Evolutionary conservation across 2,888 invertebrate species (phyloP), one percentile per base, ranked within the genome.

Genomic region (Deroplatys truncata): DNA sequence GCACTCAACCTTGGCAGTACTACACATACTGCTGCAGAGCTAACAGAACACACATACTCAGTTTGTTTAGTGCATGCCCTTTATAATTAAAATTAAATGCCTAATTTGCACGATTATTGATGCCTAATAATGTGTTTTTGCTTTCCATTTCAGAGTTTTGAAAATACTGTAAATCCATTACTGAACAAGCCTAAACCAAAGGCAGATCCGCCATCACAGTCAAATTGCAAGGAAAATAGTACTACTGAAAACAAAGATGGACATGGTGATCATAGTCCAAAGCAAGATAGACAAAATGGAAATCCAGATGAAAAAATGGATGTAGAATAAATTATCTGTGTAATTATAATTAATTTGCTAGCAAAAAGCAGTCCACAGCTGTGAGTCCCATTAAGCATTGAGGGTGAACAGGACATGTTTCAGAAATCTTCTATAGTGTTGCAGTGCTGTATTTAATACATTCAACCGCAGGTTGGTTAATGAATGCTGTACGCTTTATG

Each of bases 181-280:
- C 94, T 99, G 91, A 98, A 97, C 93, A 98, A 98, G 93, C 97
- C 98, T 88, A 98, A 98, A 93, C 98, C 99, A 13, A 98, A 98
- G 93, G 95, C 95, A 28, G 95, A 95, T 84, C 94, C 95, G 2
- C 95, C 95, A 86, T 95, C 95, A 84, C 94, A 95, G 92, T 91
- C 92, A 88, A 93, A 93, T 90, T 94, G 94, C 16, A 93, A 94
- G 90, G 91, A 92, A 84, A 90, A 91, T 31, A 85, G 91, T 35
- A 82, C 86, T 28, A 88, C 89, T 28, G 91, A 90, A 28, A 90
- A 89, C n/a, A 89, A 90, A 29, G 90, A 91, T n/a, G 90, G 84
- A 15, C 89, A 91, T 15, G 90, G 89, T 82, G 90, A 90, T 84
- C 86, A 86, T 31, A 91, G 72, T 49, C 84, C 84, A n/a, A 84